Conservation (phyloP, 2,113 vertebrate species). For the Asarcornis scutulata region DNA sequence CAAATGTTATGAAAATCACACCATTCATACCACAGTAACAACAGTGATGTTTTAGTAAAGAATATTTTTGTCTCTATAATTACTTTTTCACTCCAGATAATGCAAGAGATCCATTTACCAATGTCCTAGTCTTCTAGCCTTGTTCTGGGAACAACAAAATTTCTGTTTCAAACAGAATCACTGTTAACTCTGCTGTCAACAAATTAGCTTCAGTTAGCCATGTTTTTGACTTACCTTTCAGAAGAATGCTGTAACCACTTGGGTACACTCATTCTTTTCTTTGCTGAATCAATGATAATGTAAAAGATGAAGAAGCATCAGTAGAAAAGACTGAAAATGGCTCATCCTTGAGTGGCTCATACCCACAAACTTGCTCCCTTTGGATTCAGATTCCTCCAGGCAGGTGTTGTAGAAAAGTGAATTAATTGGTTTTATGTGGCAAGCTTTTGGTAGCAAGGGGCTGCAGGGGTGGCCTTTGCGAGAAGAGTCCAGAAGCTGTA, state of each 20-base stretch:
- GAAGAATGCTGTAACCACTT: background rate
- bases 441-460: too few relatives aligned
- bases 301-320: background rate
- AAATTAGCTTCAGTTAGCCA: background rate
- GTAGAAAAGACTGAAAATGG: background rate
- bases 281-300: background rate
- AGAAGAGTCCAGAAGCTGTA: too few relatives aligned
- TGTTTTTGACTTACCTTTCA: background rate
- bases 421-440: too few relatives aligned
- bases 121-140: background rate
- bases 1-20: background rate
- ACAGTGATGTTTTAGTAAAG: background rate
- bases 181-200: background rate
- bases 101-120: background rate
- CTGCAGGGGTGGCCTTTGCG: too few relatives aligned
- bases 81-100: background rate
- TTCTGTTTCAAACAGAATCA: background rate
- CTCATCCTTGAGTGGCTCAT: background rate
- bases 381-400: background rate
- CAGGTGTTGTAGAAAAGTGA: background rate
- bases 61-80: background rate
- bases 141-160: background rate
- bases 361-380: background rate
- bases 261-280: background rate
- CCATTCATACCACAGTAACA: background rate